These are phyloP conservation scores for Cerastis rubricosa DNA, from an alignment of 2,888 invertebrate genomes.

Conservation along the genomic window DNA sequence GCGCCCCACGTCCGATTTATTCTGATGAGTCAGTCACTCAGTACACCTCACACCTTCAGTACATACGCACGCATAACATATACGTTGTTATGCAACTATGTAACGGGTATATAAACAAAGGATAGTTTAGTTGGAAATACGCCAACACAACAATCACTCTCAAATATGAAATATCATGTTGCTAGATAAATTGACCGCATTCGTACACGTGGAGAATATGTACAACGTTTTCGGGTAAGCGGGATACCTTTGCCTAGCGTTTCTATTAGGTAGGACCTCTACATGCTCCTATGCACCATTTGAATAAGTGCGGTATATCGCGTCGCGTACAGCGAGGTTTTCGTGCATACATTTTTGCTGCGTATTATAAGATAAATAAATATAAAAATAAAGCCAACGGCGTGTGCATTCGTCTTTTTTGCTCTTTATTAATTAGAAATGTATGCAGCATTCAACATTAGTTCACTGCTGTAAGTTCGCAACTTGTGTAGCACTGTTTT, in stretches of 20 bases:
- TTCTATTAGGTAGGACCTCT: not conserved
- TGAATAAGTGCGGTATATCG: not conserved
- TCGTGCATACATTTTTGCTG: not conserved
- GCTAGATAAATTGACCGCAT: slow-evolving; percentile 25
- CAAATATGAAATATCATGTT: slow-evolving; percentile 54
- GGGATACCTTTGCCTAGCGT: not conserved
- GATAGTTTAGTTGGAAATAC: slow-evolving; percentile 42
- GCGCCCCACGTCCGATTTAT: not conserved
- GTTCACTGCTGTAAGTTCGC: not conserved
- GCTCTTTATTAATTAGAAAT: not conserved
- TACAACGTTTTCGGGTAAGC: not conserved
- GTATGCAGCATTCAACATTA: not conserved
- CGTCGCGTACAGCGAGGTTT: not conserved
- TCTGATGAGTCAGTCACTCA: slow-evolving; percentile 41
- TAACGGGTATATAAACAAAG: slow-evolving; percentile 38
- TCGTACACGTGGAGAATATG: slow-evolving; percentile 22
- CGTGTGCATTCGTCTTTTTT: too few species aligned
- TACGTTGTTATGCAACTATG: slow-evolving; percentile 48
- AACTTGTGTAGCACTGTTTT: not conserved
- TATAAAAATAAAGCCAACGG: not conserved
- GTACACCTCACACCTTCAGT: slow-evolving; percentile 25
- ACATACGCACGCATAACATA: slow-evolving; percentile 14
- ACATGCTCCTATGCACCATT: not conserved
- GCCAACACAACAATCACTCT: slow-evolving; percentile 50
- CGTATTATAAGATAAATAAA: not conserved